phyloP scores from a whole-genome alignment of 2,888 invertebrate genomes.

The Phaonia tiefii region DNA sequence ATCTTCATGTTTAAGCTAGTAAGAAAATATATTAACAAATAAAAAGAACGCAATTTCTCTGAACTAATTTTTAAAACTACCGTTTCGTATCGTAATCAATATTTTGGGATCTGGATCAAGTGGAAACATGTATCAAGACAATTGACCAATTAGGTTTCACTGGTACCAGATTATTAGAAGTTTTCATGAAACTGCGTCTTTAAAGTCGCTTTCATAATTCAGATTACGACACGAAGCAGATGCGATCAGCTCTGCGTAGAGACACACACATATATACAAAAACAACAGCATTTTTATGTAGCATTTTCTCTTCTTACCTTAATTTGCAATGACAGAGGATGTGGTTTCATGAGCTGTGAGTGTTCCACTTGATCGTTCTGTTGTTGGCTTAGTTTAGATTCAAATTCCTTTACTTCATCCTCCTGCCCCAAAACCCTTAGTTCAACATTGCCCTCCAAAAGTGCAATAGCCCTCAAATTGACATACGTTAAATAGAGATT shows the following conservation, averaged over 20 bases:
- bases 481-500: conserved; percentile 93
- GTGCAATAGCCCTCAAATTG: conserved; percentile 85
- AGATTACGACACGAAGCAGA: no score
- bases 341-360: conserved; percentile 38
- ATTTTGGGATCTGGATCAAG: no score
- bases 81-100: no score
- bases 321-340: conserved; percentile 58
- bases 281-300: no score
- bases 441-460: conserved; percentile 75
- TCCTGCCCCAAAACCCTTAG: conserved; percentile 50
- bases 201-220: no score
- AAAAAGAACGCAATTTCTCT: background rate
- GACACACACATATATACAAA: no score
- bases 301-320: conserved; percentile 40
- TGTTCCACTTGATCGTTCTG: conserved; percentile 29
- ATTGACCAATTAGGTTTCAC: no score
- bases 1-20: conserved; percentile 62
- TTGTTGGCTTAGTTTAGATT: conserved; percentile 41
- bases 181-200: no score
- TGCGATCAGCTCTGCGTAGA: no score
- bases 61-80: no score
- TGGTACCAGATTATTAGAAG: no score
- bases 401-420: conserved; percentile 50
- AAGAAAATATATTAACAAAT: background rate
- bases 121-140: no score